Conservation (phyloP, 2,797 vertebrate species). For the Hylomyscus alleni region DNA sequence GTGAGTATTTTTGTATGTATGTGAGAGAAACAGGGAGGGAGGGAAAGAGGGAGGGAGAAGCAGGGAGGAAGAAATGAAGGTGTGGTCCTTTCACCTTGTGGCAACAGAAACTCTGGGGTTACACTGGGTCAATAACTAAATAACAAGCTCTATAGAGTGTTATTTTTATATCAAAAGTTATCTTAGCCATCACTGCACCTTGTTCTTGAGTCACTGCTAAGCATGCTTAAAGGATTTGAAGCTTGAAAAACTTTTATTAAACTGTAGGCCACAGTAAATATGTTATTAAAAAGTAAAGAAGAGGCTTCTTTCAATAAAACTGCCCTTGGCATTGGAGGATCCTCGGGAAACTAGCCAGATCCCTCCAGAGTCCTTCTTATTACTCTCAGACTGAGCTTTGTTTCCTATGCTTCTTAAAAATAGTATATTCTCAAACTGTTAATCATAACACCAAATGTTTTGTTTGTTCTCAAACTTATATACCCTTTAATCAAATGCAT, state of each 20-base stretch:
- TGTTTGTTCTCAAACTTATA: not conserved
- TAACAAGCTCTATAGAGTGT: slow-evolving; percentile 72
- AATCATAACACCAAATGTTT: not conserved
- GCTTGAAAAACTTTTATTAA: slow-evolving; percentile 77
- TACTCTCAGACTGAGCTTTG: not conserved
- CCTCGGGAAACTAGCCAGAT: slow-evolving; percentile 63
- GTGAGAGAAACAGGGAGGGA: not conserved
- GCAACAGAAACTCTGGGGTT: not conserved
- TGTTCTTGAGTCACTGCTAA: slow-evolving; percentile 73
- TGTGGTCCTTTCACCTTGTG: slow-evolving; percentile 40
- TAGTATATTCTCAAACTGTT: slow-evolving; percentile 19
- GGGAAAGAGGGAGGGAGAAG: not conserved
- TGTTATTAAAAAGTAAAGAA: slow-evolving; percentile 75
- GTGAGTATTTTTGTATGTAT: not conserved
- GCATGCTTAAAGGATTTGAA: slow-evolving; percentile 83
- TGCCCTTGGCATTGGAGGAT: slow-evolving; percentile 63
- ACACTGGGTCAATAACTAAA: slow-evolving; percentile 60
- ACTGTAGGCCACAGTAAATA: slow-evolving; percentile 75
- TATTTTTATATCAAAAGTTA: slow-evolving; percentile 75
- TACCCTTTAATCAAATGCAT: not conserved
- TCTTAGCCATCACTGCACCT: slow-evolving; percentile 70
- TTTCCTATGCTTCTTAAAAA: not conserved
- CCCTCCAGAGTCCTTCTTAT: slow-evolving; percentile 16
- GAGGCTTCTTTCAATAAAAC: slow-evolving; percentile 67
- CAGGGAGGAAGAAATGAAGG: not conserved